Base-by-base conservation (phyloP, 2,797 vertebrate species). In the Phylloscopus collybita region DNA sequence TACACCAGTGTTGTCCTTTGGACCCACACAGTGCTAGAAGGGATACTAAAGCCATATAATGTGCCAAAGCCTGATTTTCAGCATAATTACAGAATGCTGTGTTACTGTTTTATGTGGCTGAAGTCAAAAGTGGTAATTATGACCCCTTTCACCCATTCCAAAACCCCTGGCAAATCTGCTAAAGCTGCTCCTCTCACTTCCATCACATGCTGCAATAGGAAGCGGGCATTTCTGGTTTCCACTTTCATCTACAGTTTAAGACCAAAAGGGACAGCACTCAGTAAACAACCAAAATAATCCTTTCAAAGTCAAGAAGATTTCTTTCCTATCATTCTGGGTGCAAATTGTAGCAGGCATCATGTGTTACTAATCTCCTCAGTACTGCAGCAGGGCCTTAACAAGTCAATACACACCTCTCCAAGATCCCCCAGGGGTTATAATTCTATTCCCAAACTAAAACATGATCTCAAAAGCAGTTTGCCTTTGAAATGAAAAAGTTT, bases 231-330 rank as follows among this genome's bases (percentile, higher is more conserved):
- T 72, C 59, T 61, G 57, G 40, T 50, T 80, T 76, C 86, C 65
- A 60, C 67, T 90, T 93, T 79, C 70, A 73, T 79, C 44, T 89
- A 38, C 66, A 81, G 32, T 75, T 80, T 75, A 64, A 80, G 76
- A 81, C 36, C 65, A 87, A 88, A 95, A 84, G 50, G 57, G 67
- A 70, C 61, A 93, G 86, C 70, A 61, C 65, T 93, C 59, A 56
- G 66, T 84, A 93, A 96, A 95, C 66, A 94, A 88, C 81, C 57
- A 88, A 73, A 95, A 82, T 86, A 96, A 88, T 96, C 86, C 87
- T 95, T 96, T 95, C 90, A 86, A 84, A 88, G 76, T 66, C 14
- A 4, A 78, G 89, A 85, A 83, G 73, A 92, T 88, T 87, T 92
- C 61, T 57, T n/a, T 61, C 50, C 86, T 82, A 16, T 95, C 80